Base-by-base conservation (phyloP, 2,888 invertebrate species). In the Tuberolachnus salignus region DNA sequence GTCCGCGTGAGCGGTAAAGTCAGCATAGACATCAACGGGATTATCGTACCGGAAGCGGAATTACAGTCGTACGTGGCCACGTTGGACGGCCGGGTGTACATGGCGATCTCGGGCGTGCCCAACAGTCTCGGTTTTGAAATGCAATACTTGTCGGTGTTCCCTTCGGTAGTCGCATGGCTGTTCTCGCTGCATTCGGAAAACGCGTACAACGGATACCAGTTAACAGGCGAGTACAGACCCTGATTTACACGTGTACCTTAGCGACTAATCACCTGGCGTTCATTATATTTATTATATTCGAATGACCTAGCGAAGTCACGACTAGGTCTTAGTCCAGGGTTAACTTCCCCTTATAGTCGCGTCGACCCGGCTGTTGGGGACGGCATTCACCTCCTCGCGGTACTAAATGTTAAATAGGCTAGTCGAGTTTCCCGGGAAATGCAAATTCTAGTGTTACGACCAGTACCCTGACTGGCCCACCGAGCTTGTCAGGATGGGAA, bases 31-130 rank as follows among this genome's bases (percentile, higher is more conserved):
- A 86, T 99, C 42, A 98, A 98, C 85, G 92, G 92, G 14, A 87
- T 91, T 59, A 86, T 88, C 14, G 87, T 97, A 3, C 88, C 90
- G 46, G 90, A 92, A 81, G 88, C 93, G 44, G 94, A 95, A 84
- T 88, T 98, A 81, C 97, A 98, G 86, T 92, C 95, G 0, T 98
- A 97, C 85, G 91, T 98, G 1, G 93, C 96, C 8, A 93, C 94
- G 80, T 88, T 89, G 23, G 95, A 96, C 83, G 94, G 94, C 0
- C 88, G 95, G 82, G 91, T 93, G 1, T 98, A 97, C 85, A 95
- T 94, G 0, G 97, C 97, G 0, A 88, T 98, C 55, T 94, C 95
- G 19, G 91, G 92, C 81, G 89, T 96, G 8, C 92, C 92, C 0
- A 87, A 88, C 6, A 87, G 89, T 19, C 87, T 96, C 49, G 97